Percentiles rank a stretch among this genome's conserved stretches.
Evolutionary conservation across 2,888 invertebrate species (phyloP).

Genomic region (Hedya salicella): DNA sequence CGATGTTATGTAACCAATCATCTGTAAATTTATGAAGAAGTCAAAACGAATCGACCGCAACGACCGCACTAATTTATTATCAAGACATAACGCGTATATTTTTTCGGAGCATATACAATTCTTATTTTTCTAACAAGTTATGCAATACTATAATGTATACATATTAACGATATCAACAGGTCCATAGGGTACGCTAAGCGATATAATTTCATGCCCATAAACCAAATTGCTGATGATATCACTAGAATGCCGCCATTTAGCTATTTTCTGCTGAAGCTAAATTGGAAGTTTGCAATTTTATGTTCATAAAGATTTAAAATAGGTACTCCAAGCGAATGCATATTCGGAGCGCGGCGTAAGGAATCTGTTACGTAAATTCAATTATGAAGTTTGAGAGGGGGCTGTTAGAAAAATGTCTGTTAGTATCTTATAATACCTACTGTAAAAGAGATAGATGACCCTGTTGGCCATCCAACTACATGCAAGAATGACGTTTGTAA

Average conservation of each 20-base stretch:
- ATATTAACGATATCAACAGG: background rate
- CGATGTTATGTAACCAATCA: too few species aligned
- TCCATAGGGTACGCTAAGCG: background rate
- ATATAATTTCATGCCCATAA: conserved; percentile 20
- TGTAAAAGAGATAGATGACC: too few species aligned
- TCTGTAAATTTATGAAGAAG: too few species aligned
- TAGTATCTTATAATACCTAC: too few species aligned
- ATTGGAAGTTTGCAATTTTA: background rate
- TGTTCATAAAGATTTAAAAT: conserved; percentile 8
- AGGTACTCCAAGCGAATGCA: background rate
- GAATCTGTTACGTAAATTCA: background rate
- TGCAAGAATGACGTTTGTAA: too few species aligned
- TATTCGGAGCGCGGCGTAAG: background rate
- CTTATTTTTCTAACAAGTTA: too few species aligned
- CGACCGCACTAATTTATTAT: too few species aligned
- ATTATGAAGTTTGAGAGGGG: background rate
- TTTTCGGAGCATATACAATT: too few species aligned
- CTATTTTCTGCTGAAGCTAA: conserved; percentile 9
- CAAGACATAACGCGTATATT: too few species aligned
- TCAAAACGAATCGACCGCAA: too few species aligned
- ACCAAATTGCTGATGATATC: conserved; percentile 38
- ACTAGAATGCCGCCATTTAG: background rate
- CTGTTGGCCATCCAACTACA: too few species aligned
- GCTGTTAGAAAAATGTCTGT: too few species aligned
- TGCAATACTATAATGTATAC: conserved; percentile 1